phyloP scores from a whole-genome alignment of 1,140 invertebrate genomes.

The Teleogryllus occipitalis region DNA sequence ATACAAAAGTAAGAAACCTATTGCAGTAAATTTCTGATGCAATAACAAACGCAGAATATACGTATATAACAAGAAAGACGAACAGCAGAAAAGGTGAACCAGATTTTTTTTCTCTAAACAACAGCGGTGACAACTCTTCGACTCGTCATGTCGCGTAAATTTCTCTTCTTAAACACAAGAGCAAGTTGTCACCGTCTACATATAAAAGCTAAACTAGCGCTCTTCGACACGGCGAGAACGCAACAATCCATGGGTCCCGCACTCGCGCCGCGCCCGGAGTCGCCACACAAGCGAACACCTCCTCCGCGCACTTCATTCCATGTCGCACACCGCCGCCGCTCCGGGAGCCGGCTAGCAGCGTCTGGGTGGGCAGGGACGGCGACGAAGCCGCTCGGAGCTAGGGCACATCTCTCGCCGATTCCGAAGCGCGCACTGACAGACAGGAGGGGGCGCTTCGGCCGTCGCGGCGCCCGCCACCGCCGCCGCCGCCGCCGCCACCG shows the following conservation, averaged over 20 bases:
- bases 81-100: no score
- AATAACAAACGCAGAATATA: no score
- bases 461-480: background rate
- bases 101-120: no score
- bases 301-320: background rate
- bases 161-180: background rate
- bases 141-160: no score
- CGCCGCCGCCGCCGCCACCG: no score
- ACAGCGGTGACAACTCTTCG: no score
- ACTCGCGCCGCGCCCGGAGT: background rate
- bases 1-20: no score
- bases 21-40: no score
- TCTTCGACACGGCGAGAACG: background rate
- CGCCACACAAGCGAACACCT: background rate
- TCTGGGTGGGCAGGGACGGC: background rate
- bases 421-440: conserved; percentile 2
- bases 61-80: no score
- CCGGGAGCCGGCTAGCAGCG: background rate
- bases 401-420: background rate
- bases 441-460: background rate
- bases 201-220: background rate
- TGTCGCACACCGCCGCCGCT: background rate
- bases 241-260: background rate
- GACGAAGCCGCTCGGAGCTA: background rate
- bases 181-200: background rate